Conservation (phyloP, 2,888 invertebrate genomes). For the Lysandra coridon region DNA sequence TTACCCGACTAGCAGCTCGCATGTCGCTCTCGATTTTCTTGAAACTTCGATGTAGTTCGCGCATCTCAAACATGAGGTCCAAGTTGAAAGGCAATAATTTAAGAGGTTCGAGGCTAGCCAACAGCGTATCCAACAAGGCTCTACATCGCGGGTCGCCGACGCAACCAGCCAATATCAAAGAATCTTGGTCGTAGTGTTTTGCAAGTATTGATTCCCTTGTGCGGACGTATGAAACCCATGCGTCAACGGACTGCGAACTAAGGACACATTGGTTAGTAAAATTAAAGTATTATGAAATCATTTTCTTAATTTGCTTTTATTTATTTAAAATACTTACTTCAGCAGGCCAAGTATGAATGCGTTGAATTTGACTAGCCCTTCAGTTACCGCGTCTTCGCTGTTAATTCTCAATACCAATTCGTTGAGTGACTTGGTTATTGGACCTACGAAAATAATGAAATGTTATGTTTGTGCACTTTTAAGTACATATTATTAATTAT, state of each 20-base stretch:
- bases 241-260: conserved; percentile 92
- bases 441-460: conserved; percentile 68
- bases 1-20: conserved; percentile 76
- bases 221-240: conserved; percentile 93
- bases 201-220: conserved; percentile 90
- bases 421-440: conserved; percentile 90
- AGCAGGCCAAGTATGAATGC: conserved; percentile 93
- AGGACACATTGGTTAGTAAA: conserved; percentile 27
- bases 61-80: conserved; percentile 89
- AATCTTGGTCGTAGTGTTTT: conserved; percentile 89
- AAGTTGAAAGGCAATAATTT: conserved; percentile 90
- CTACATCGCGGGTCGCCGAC: conserved; percentile 79
- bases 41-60: conserved; percentile 87
- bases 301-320: not conserved
- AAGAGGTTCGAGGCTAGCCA: conserved; percentile 89
- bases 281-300: not conserved
- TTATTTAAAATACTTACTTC: conserved; percentile 81
- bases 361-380: conserved; percentile 92
- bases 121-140: conserved; percentile 85
- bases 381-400: conserved; percentile 89
- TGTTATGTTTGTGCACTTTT: not conserved
- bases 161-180: conserved; percentile 85
- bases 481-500: no score
- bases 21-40: conserved; percentile 83
- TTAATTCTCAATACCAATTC: conserved; percentile 91